Percentiles rank a stretch among this genome's conserved stretches.
Conservation (phyloP, 2,888 invertebrate genomes). For the Pandemis cinnamomeana region DNA sequence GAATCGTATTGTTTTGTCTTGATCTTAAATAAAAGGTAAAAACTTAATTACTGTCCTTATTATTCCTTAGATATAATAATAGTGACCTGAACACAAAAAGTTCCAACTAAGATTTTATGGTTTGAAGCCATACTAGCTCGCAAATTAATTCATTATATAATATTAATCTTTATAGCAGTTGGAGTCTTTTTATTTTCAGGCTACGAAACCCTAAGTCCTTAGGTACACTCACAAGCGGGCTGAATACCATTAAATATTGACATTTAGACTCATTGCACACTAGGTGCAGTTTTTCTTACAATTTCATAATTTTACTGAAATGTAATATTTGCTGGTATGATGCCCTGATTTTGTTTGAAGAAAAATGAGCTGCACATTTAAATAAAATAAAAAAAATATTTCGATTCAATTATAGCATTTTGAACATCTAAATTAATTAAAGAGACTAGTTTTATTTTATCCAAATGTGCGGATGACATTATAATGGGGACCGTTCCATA, state of each 20-base stretch:
- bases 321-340: no score
- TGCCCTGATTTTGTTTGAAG: no score
- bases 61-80: not conserved
- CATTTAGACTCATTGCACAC: not conserved
- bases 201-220: not conserved
- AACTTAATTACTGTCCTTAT: not conserved
- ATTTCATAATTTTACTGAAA: no score
- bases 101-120: not conserved
- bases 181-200: not conserved
- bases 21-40: slow-evolving; percentile 29
- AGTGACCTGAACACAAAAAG: not conserved
- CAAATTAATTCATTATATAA: not conserved
- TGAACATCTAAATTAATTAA: no score
- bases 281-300: no score
- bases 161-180: not conserved
- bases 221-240: not conserved
- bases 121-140: not conserved
- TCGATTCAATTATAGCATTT: no score
- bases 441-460: no score
- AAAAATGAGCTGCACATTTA: no score
- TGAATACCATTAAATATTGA: not conserved
- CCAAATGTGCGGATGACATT: no score
- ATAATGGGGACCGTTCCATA: no score
- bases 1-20: slow-evolving; percentile 28
- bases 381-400: no score